Conservation (phyloP, 2,888 invertebrate genomes). For the Hanleya hanleyi region DNA sequence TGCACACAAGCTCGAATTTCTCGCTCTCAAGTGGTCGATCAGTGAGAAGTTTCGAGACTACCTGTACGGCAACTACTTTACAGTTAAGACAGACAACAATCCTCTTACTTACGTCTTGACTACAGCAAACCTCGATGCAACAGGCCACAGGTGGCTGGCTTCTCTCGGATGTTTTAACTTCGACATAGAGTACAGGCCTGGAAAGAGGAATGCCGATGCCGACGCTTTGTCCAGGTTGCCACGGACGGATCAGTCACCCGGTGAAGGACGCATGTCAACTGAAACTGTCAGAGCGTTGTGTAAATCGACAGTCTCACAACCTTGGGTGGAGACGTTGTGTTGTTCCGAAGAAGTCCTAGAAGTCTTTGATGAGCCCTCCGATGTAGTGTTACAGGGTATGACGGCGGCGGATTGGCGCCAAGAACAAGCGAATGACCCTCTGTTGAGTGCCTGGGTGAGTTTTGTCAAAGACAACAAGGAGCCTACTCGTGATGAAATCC, state of each 20-base stretch:
- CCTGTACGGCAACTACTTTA: slow-evolving; percentile 19
- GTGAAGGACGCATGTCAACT: too few relatives aligned
- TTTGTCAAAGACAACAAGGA: background rate
- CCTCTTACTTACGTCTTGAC: too few relatives aligned
- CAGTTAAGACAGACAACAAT: too few relatives aligned
- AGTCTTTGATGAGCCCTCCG: background rate
- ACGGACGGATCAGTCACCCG: background rate
- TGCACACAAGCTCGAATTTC: too few relatives aligned
- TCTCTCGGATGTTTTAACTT: too few relatives aligned
- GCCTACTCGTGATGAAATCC: too few relatives aligned
- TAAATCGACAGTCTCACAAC: too few relatives aligned
- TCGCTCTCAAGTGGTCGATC: slow-evolving; percentile 27
- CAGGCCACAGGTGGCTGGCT: too few relatives aligned
- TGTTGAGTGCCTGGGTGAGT: background rate
- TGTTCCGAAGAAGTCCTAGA: background rate
- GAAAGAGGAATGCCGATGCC: background rate
- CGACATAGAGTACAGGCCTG: background rate
- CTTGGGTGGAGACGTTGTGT: background rate
- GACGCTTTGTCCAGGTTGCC: background rate
- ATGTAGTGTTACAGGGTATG: background rate
- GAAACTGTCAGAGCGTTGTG: too few relatives aligned
- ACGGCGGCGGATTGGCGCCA: too few relatives aligned
- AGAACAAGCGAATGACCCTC: too few relatives aligned
- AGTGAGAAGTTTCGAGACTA: slow-evolving; percentile 28
- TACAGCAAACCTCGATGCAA: too few relatives aligned